Base-by-base conservation (phyloP, 1,140 invertebrate species). In the Mylabris phalerata region DNA sequence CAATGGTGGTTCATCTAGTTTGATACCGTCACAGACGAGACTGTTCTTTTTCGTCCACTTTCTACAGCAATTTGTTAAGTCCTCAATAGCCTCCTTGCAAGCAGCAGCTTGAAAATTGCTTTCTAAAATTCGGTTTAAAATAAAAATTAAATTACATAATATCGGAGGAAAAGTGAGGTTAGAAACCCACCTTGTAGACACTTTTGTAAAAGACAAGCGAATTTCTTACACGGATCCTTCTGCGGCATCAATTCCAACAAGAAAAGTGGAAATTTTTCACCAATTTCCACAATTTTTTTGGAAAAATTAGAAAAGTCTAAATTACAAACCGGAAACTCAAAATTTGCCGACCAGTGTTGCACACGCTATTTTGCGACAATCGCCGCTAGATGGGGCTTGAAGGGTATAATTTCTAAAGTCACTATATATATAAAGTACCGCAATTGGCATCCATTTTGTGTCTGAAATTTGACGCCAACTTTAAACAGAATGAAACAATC, bases 181-280 rank as follows among this genome's bases (percentile, higher is more conserved):
- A 50, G 41, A 47, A 41, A 59, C 45, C 27, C 75, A 90, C 88
- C 83, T 76, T 79, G 77, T 59, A 91, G 80, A 72, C 88, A 91
- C 66, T 78, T 81, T 77, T 90, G 88, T 65, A 90, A 84, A 64
- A 80, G 82, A 73, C 88, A 90, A 46, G 88, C 87, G 64, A 80
- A 80, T 69, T 71, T 72, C 76, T 90, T 90, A 70, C 88, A 90
- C 7, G 87, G 87, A 78, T 90, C 88, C 66, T 78, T 81, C 47
- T 64, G 60, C 10, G 71, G 67, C 67, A 71, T 69, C 32, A 32
- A 32, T 32, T 32, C 32, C 19, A 19, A 19, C 19, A 19, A 19
- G 19, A 1, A 19, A 19, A 19, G 19, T 19, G 19, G 19, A 19
- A 19, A 19, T 1, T 19, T 19, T 32, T 32, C 7, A 3, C 32